Percentiles rank a stretch among this genome's conserved stretches.
Evolutionary conservation across 30 jellyfish, hydroid and myxozoan genomes (phyloP).

Genomic region (Chrysaora quinquecirrha): DNA sequence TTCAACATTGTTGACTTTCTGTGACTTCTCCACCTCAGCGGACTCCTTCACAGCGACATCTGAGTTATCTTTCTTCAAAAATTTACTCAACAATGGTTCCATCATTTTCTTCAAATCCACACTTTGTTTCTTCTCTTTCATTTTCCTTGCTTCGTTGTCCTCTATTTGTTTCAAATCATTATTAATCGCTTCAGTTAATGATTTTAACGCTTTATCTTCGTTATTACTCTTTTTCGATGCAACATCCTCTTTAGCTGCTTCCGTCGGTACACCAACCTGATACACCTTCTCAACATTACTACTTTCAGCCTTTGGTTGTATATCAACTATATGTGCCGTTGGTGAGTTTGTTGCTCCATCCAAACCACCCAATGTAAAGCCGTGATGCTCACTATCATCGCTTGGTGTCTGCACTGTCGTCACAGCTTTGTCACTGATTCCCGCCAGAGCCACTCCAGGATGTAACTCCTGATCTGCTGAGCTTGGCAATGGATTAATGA

Average conservation of each 20-base stretch:
- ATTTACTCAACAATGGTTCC: constrained; percentile 37
- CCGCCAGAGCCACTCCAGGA: constrained; percentile 91
- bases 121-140: constrained; percentile 42
- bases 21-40: not conserved
- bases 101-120: constrained; percentile 33
- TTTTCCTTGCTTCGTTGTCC: constrained; percentile 41
- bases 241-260: not conserved
- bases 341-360: constrained; percentile 58
- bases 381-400: constrained; percentile 76
- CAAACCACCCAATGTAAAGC: constrained; percentile 90
- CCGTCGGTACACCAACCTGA: constrained; percentile 58
- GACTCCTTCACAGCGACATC: not conserved
- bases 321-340: constrained; percentile 62
- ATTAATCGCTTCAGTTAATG: constrained; percentile 86
- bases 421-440: constrained; percentile 64
- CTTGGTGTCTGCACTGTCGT: constrained; percentile 45
- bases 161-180: constrained; percentile 71
- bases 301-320: constrained; percentile 19
- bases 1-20: not conserved
- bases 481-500: constrained; percentile 22
- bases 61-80: not conserved
- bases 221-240: constrained; percentile 30
- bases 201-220: constrained; percentile 78
- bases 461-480: constrained; percentile 16
- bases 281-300: constrained; percentile 52